Conservation (phyloP, 2,113 vertebrate species). For the Trematocara stigmaticum region DNA sequence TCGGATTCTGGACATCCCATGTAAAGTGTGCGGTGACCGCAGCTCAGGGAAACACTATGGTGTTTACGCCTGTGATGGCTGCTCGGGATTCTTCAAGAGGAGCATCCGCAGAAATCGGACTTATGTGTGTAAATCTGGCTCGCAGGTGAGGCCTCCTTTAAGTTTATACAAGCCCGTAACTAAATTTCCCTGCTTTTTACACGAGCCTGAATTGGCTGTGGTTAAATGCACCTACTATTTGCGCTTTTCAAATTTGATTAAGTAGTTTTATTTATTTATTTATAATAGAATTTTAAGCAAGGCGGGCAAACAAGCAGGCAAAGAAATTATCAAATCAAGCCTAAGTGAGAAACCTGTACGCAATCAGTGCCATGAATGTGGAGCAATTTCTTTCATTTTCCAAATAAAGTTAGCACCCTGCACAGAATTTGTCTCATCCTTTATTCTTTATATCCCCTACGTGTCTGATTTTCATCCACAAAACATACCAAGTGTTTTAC, state of each 20-base stretch:
- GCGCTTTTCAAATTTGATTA: neutral
- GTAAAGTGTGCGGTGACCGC: slow-evolving; percentile 97
- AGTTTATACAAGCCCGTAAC: neutral
- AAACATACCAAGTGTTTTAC: neutral
- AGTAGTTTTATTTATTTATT: neutral
- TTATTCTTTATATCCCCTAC: neutral
- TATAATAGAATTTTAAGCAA: neutral
- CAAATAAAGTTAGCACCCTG: neutral
- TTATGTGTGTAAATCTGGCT: slow-evolving; percentile 98
- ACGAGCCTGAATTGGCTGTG: neutral
- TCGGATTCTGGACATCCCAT: slow-evolving; percentile 97
- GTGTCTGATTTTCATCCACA: neutral
- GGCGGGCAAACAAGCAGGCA: neutral
- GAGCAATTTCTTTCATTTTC: neutral
- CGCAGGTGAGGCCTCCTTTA: slow-evolving; percentile 79
- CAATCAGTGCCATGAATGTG: neutral
- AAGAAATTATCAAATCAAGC: neutral
- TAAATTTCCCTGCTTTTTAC: neutral
- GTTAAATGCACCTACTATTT: neutral
- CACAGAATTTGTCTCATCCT: neutral
- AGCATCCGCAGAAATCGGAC: slow-evolving; percentile 96
- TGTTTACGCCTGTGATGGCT: slow-evolving; percentile 96
- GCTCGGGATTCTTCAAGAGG: slow-evolving; percentile 97
- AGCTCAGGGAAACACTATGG: slow-evolving; percentile 98
- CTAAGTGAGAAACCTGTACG: neutral